These are phyloP conservation scores for Pelecanus crispus DNA, from an alignment of 2,113 vertebrate genomes.

Conservation along the genomic window DNA sequence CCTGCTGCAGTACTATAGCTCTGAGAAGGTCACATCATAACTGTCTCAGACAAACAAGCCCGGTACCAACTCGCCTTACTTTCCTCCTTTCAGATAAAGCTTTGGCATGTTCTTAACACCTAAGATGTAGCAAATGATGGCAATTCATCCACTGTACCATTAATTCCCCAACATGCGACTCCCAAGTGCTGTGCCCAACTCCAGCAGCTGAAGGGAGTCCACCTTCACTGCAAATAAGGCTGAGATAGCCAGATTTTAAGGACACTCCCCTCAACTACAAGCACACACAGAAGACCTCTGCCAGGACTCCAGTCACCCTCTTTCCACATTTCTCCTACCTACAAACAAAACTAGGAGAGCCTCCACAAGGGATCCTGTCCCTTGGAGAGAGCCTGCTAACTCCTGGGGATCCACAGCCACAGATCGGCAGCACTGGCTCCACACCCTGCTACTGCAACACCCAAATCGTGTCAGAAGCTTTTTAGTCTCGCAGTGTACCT, in stretches of 20 bases:
- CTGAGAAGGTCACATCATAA: not conserved
- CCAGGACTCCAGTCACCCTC: not conserved
- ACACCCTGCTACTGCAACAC: not conserved
- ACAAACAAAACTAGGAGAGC: not conserved
- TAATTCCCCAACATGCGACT: accelerated
- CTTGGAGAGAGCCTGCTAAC: not conserved
- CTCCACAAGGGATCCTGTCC: not conserved
- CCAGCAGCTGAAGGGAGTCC: not conserved
- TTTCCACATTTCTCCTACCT: not conserved
- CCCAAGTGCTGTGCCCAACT: not conserved
- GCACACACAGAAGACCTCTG: not conserved
- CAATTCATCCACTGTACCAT: not conserved
- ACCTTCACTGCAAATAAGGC: not conserved
- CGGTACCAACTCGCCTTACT: not conserved
- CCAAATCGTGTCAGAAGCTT: not conserved
- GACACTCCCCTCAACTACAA: not conserved
- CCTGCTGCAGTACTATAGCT: not conserved
- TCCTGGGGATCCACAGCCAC: not conserved
- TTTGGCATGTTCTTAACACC: not conserved
- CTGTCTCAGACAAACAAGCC: not conserved
- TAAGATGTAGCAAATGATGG: not conserved
- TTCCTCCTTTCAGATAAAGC: not conserved
- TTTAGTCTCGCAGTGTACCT: not conserved
- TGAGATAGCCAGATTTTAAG: not conserved
- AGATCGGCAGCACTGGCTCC: accelerated